Base-by-base conservation (phyloP, 2,113 vertebrate species). In the Gallinago undulata region DNA sequence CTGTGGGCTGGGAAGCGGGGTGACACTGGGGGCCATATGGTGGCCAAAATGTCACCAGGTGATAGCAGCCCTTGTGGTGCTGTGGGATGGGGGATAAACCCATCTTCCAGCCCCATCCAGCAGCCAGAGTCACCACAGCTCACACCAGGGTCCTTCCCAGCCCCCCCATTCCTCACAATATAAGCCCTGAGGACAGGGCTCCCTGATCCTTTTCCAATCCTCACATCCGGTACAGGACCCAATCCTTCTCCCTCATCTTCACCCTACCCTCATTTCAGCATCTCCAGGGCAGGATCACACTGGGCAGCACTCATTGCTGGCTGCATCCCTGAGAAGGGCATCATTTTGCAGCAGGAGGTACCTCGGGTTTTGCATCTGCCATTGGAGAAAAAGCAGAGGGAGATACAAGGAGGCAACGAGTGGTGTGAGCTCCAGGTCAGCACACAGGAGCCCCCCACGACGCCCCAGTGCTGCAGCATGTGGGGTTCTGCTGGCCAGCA, bases 381-480 rank as follows among this genome's bases (percentile, higher is more conserved):
- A 2, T 16, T 11, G 31, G 67, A 64, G 43, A 33, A 69, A 41
- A 3, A 57, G 66, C 24, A 41, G 48, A 30, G 6, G 57, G n/a
- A 73, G 23, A 63, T 5, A n/a, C 17, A 35, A 11, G 33, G 28
- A 30, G 8, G 10, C 43, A 48, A 13, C 28, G 3, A 30, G 59
- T 0, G 1, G 2, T 21, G 12, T 1, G 35, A 70, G 72, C 67
- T 19, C 48, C 53, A 63, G 83, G 6, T 8, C 53, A 77, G 74
- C 74, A 15, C n/a, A 6, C 13, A 37, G 51, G 47, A 0, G 3
- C 8, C 53, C 43, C 15, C 27, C n/a, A 8, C 0, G 0, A 4
- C 7, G 13, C 17, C 72, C 17, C 33, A 70, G 50, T 35, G 6
- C 22, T 2, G 0, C 45, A 16, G 4, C 81, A 6, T 1, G 48